Base-by-base conservation (phyloP, 2,888 invertebrate species). In the Poecilus cupreus region DNA sequence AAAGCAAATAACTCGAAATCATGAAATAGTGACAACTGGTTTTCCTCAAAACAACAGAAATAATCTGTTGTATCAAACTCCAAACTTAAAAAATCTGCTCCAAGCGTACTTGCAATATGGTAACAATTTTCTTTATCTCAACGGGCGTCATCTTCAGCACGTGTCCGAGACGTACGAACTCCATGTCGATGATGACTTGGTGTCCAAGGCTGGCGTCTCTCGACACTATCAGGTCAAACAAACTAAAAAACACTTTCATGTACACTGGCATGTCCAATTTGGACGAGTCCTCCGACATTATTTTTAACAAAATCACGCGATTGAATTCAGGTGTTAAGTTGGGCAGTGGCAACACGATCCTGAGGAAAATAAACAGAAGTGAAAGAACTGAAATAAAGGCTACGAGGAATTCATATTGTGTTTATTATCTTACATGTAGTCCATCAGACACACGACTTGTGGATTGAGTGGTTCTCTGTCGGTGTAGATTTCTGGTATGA, bases 391-490 rank as follows among this genome's bases (percentile, higher is more conserved):
- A 10, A 4, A 2, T 13, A 10, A 43, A 3, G 3, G 13, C 3
- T 10, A n/a, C 10, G n/a, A n/a, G n/a, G n/a, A n/a, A n/a, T n/a
- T n/a, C n/a, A n/a, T n/a, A 26, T 32, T 10, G 4, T 10, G 11
- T 18, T 32, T 37, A 24, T 57, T n/a, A 81, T 6, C 81, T 75
- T 82, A 82, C 82, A 60, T 4, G 10, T 72, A 16, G 10, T 76
- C 75, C 43, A 82, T 39, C 5, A 70, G 32, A 11, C 75, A 70
- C 6, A 32, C 18, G 16, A 82, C 72, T 46, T 70, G 54, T 2
- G 82, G 75, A 20, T 57, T 49, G 26, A 76, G 20, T 1, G 82
- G 82, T 32, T 82, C 82, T 13, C 82, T 46, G 20, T 80, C 20
- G 11, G 22, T 26, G 46, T 60, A 80, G 3, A 74, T 54, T 39